Percentiles rank a stretch among this genome's conserved stretches.
Evolutionary conservation across 2,888 invertebrate genomes (phyloP).

Genomic region (Hydriomena furcata): DNA sequence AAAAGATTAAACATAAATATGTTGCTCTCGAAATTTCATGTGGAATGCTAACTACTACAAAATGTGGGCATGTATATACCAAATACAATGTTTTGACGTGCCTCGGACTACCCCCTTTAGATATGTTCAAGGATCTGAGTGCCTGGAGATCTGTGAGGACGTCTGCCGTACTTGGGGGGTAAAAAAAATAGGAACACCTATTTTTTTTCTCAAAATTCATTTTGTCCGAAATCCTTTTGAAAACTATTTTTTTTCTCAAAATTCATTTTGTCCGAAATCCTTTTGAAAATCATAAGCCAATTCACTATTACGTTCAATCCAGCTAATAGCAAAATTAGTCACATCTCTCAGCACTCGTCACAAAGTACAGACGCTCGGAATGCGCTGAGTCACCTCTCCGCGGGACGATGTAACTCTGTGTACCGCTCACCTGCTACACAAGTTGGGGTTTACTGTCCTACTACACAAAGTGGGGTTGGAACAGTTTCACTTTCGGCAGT

Average conservation of each 20-base stretch:
- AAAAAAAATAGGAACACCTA: too few species aligned
- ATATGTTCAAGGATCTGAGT: too few species aligned
- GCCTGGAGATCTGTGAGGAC: too few species aligned
- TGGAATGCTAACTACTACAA: too few species aligned
- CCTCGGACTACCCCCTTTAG: too few species aligned
- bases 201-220: too few species aligned
- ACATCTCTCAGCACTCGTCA: constrained; percentile 23
- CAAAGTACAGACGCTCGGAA: constrained; percentile 54
- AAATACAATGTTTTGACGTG: too few species aligned
- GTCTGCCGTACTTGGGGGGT: too few species aligned
- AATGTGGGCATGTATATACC: too few species aligned
- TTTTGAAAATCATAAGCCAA: neutral
- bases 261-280: neutral
- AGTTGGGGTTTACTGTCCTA: neutral
- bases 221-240: neutral
- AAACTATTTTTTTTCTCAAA: too few species aligned
- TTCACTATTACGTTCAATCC: neutral
- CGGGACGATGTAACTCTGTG: neutral
- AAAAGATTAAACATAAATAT: too few species aligned
- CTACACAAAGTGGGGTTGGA: neutral
- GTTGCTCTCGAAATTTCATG: too few species aligned
- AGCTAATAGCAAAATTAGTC: constrained; percentile 30
- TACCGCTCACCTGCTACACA: neutral
- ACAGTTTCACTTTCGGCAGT: neutral
- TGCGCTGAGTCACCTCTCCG: constrained; percentile 55